Conservation (phyloP, 2,113 vertebrate genomes). For the Poeciliopsis turrubarensis region DNA sequence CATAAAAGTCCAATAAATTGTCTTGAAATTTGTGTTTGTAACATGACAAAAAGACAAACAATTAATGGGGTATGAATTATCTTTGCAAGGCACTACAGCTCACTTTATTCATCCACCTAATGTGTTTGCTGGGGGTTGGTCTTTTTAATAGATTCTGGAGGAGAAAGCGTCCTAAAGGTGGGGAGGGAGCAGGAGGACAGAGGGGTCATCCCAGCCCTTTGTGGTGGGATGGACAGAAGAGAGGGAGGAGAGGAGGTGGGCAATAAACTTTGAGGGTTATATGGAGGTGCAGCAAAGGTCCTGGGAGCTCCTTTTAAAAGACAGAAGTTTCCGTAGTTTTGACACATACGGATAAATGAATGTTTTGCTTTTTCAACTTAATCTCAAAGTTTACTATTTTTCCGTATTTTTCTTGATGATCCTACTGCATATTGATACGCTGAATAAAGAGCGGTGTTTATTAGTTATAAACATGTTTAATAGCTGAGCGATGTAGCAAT, state of each 20-base stretch:
- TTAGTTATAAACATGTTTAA: slow-evolving; percentile 3
- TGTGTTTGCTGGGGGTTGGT: slow-evolving; percentile 41
- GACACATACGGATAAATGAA: not conserved
- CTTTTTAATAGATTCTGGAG: slow-evolving; percentile 68
- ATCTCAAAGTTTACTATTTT: not conserved
- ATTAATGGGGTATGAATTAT: too few relatives aligned
- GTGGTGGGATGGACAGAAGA: slow-evolving; percentile 66
- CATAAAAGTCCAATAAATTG: too few relatives aligned
- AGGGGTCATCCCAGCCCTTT: slow-evolving; percentile 78
- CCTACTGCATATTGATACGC: not conserved
- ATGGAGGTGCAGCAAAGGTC: slow-evolving; percentile 68
- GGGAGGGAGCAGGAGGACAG: slow-evolving; percentile 68
- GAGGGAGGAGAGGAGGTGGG: slow-evolving; percentile 61
- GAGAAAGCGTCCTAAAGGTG: slow-evolving; percentile 76
- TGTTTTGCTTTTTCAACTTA: not conserved
- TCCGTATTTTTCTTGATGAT: not conserved
- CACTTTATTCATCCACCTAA: not conserved
- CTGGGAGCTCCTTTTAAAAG: slow-evolving; percentile 55
- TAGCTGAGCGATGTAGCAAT: slow-evolving; percentile 6
- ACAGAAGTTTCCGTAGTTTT: not conserved
- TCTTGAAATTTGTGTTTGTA: too few relatives aligned
- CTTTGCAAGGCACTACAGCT: not conserved
- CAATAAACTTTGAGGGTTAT: slow-evolving; percentile 72
- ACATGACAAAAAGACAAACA: too few relatives aligned
- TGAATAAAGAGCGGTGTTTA: not conserved